Evolutionary conservation across 2,888 invertebrate genomes (phyloP), one percentile per base, ranked within the genome.

Genomic region (Dasypogon diadema): DNA sequence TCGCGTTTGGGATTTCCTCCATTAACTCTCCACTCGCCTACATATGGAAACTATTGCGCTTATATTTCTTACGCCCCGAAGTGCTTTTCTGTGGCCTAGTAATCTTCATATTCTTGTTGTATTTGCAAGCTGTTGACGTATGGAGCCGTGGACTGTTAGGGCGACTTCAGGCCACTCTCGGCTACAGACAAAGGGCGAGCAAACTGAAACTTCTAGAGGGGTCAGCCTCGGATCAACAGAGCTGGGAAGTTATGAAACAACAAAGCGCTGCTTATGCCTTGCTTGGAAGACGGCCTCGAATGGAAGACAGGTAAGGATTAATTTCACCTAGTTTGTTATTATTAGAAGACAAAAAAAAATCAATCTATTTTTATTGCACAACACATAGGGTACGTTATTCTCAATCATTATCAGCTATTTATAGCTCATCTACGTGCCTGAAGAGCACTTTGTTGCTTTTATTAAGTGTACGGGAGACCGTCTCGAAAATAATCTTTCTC

Each of bases 191-290:
- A 48, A 83, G 83, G 70, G 77, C 82, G 0, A 81, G 81, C 63
- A 83, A 83, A 1, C 75, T 82, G 74, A 83, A 83, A 77, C 79
- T 82, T 48, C 56, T 78, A 74, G 78, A 81, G 80, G 77, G 80
- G 77, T 42, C 82, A 42, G 81, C 81, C 42, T 87, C 86, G 2
- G 87, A 89, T 78, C 88, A 89, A 81, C 87, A 89, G 75, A 89
- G 89, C 80, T 97, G 96, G 96, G 92, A 96, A 82, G 87, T 92
- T 77, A 90, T 91, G 82, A 91, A 92, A 63, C 90, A 90, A 4
- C 88, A 92, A 78, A 92, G 94, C 80, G 94, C 95, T 26, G 96
- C 92, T 54, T 97, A 93, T 86, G 97, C 97, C 26, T 91, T 98
- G 78, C 94, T 96, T 86, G 98, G 98, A 1, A 89, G 96, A 79